Percentiles rank a stretch among this genome's conserved stretches.
phyloP scores from a whole-genome alignment of 2,797 vertebrate genomes.

The Amazona finschi region DNA sequence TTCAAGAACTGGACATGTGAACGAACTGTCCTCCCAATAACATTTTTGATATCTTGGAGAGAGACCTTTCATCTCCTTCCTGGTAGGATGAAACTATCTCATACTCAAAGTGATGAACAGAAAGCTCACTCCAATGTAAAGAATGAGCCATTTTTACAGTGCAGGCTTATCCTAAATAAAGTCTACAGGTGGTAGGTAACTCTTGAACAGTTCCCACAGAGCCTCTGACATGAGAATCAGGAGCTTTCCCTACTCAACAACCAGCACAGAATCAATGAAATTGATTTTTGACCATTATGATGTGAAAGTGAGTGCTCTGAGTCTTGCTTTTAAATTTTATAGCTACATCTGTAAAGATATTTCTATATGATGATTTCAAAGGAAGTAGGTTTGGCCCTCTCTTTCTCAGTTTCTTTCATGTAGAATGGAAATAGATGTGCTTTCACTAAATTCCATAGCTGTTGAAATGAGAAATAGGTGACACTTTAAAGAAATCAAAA shows the following conservation, averaged over 20 bases:
- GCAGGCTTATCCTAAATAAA: background rate
- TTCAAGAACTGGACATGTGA: background rate
- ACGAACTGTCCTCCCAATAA: background rate
- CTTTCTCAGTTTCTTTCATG: background rate
- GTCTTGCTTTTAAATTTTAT: slow-evolving; percentile 33
- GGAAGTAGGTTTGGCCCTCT: background rate
- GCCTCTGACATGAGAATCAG: background rate
- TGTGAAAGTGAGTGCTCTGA: slow-evolving; percentile 5
- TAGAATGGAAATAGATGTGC: background rate
- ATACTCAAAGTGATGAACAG: background rate
- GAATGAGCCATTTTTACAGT: background rate
- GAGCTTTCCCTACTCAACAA: background rate
- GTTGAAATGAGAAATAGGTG: background rate
- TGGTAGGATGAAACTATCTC: background rate
- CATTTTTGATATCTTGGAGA: background rate
- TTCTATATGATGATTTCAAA: slow-evolving; percentile 1
- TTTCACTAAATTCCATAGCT: background rate
- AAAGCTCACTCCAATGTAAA: rapidly evolving
- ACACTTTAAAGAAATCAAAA: background rate
- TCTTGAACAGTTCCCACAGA: background rate
- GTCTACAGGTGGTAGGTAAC: background rate
- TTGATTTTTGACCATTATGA: slow-evolving; percentile 25
- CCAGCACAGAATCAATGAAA: background rate
- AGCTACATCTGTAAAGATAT: background rate
- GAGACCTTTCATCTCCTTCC: background rate